Evolutionary conservation across 2,113 vertebrate genomes (phyloP), one percentile per base, ranked within the genome.

Genomic region (Progne subis): DNA sequence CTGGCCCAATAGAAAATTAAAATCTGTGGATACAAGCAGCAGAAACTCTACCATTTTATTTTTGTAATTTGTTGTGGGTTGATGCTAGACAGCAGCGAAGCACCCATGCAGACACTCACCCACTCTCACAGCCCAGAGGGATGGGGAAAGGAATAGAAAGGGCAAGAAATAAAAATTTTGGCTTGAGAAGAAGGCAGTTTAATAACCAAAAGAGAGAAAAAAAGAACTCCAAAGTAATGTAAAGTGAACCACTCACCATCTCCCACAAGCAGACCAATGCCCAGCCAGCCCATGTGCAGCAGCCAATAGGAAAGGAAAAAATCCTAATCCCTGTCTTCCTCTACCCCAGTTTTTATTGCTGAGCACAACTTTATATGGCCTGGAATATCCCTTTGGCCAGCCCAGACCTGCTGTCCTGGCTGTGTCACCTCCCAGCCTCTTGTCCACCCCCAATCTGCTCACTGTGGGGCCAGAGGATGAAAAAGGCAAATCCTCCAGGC

Each of bases 401-500:
- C 3, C 14, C 59, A 65, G 26, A 13, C n/a, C n/a, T 10, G 3
- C 41, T 67, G 59, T 12, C 39, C 43, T 6, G 2, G 56, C 43
- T 53, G 17, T 28, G 60, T 67, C 43, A 12, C 52, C 60, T 53
- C 46, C 37, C 50, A 89, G 76, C 23, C 49, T 60, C 74, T 16
- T 81, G 28, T 23, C 29, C 69, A 41, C 1, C 25, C n/a, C 15
- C 25, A 41, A 2, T 9, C n/a, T 41, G 8, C 15, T 60, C 7
- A 0, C 24, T 53, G 16, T 0, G 0, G 18, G 25, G 11, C 10
- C 52, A 77, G 37, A 81, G 25, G 14, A 41, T 39, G 11, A 41
- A 52, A 70, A 47, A 63, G 17, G 47, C 46, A 83, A 69, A 61
- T 55, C 14, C 72, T 49, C 21, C 46, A 4, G 0, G 6, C 31